These are phyloP conservation scores for Drosophila subquinaria DNA, from an alignment of 2,888 invertebrate genomes.

Conservation along the genomic window DNA sequence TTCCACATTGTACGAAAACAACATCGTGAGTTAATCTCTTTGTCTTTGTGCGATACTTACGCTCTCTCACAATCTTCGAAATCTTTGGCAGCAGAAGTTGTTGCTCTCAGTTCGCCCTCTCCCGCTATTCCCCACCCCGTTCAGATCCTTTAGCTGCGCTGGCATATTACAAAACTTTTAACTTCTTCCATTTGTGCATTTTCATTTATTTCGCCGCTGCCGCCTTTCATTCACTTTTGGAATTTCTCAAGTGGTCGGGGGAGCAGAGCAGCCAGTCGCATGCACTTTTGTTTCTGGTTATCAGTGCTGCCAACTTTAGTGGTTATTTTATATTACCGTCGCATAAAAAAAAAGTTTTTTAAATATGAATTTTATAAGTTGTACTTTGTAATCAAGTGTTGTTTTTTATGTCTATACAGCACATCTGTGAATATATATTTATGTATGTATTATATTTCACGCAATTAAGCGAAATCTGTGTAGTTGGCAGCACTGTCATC, in stretches of 20 bases:
- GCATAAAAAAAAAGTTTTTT: not conserved
- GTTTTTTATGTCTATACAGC: no score
- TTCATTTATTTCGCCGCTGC: slow-evolving; percentile 68
- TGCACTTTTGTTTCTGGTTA: slow-evolving; percentile 34
- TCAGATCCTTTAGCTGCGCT: slow-evolving; percentile 25
- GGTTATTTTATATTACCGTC: not conserved
- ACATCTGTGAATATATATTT: not conserved
- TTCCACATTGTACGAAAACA: slow-evolving; percentile 7
- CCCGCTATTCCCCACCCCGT: not conserved
- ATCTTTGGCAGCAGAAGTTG: slow-evolving; percentile 6
- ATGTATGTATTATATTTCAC: not conserved
- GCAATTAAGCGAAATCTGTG: not conserved
- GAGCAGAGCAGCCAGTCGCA: not conserved
- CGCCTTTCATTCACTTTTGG: slow-evolving; percentile 51
- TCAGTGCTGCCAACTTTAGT: slow-evolving; percentile 10
- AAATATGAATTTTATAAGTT: not conserved
- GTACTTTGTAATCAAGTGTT: not conserved
- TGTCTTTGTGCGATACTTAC: slow-evolving; percentile 1
- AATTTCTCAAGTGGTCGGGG: slow-evolving; percentile 6
- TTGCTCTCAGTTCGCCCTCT: not conserved
- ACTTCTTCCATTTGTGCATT: slow-evolving; percentile 67
- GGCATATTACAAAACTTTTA: slow-evolving; percentile 75
- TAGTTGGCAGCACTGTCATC: not conserved
- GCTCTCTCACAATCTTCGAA: slow-evolving; percentile 12
- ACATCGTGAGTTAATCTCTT: not conserved